These are phyloP conservation scores for Dinothrombium tinctorium DNA, from an alignment of 1,140 invertebrate genomes.

Conservation along the genomic window DNA sequence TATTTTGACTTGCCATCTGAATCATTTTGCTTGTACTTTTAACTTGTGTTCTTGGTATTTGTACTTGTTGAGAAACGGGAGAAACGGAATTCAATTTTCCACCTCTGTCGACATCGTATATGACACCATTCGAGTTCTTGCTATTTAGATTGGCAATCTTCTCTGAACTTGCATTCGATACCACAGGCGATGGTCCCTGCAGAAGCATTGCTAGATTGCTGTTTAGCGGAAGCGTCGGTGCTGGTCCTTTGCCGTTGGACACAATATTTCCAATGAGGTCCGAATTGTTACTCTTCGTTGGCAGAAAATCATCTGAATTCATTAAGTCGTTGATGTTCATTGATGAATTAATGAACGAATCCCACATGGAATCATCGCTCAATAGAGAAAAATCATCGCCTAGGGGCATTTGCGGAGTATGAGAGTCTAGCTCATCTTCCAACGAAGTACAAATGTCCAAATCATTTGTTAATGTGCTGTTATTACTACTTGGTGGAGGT, in stretches of 20 bases:
- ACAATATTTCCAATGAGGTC: background rate
- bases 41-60: too few species aligned
- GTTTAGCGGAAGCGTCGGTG: background rate
- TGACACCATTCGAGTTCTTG: too few species aligned
- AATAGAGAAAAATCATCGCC: slow-evolving; percentile 2
- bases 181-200: too few species aligned
- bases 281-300: background rate
- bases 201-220: slow-evolving; percentile 2
- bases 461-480: slow-evolving; percentile 1
- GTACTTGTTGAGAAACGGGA: too few species aligned
- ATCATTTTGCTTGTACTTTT: too few species aligned
- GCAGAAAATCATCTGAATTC: slow-evolving; percentile 1
- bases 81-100: too few species aligned
- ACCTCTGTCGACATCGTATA: too few species aligned
- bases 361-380: slow-evolving; percentile 3
- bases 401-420: background rate
- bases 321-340: slow-evolving; percentile 1
- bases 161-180: too few species aligned
- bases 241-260: background rate
- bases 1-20: too few species aligned
- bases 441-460: background rate
- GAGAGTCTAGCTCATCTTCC: background rate
- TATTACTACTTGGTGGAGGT: slow-evolving; percentile 5
- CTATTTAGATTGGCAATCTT: too few species aligned
- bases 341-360: slow-evolving; percentile 1